These are phyloP conservation scores for Shargacucullia verbasci DNA, from an alignment of 2,888 invertebrate species.

Conservation along the genomic window DNA sequence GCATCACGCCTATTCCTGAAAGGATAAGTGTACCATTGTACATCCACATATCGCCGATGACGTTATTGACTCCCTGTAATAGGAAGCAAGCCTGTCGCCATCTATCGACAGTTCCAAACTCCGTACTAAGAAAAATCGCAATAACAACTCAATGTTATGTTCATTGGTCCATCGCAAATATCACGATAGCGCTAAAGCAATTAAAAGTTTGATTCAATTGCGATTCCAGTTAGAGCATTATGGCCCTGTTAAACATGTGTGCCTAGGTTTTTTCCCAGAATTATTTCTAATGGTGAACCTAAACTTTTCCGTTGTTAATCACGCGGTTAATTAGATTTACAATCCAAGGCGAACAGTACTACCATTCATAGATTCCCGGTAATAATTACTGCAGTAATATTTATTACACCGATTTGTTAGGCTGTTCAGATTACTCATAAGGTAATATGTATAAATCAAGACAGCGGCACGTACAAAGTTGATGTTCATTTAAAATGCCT, in stretches of 20 bases:
- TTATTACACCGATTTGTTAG: constrained; percentile 55
- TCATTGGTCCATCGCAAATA: constrained; percentile 33
- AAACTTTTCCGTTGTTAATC: constrained; percentile 81
- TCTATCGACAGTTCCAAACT: too few species aligned
- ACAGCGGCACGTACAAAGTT: constrained; percentile 34
- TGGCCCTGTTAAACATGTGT: constrained; percentile 49
- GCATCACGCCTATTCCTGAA: too few species aligned
- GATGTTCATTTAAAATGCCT: constrained; percentile 59
- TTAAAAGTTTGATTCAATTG: constrained; percentile 61
- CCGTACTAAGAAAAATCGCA: too few species aligned
- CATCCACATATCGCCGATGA: too few species aligned
- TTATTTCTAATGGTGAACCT: constrained; percentile 62
- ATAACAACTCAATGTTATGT: neutral
- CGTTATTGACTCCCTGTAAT: too few species aligned
- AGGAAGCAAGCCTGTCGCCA: too few species aligned
- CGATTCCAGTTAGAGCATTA: constrained; percentile 55
- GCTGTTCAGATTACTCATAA: constrained; percentile 43
- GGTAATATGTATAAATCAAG: constrained; percentile 33
- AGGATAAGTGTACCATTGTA: too few species aligned
- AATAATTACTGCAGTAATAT: constrained; percentile 54
- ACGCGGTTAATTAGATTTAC: constrained; percentile 80
- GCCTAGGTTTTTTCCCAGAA: constrained; percentile 69
- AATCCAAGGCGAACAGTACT: constrained; percentile 70
- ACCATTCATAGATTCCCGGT: constrained; percentile 57
- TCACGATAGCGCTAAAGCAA: constrained; percentile 53